Conservation (phyloP, 2,888 invertebrate species). For the Acrobeloides nanus region DNA sequence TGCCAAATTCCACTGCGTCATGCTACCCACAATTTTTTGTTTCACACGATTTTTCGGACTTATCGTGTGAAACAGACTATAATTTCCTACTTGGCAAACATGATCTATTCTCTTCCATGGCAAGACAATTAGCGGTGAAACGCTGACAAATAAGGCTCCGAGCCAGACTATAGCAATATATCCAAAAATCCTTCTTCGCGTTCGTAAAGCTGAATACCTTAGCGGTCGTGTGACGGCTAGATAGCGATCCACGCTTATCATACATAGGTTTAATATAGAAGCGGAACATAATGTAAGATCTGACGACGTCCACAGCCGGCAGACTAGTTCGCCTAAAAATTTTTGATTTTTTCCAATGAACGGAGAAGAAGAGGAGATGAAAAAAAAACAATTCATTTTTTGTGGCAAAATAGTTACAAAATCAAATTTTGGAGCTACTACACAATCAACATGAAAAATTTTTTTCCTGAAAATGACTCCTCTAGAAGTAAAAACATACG, state of each 20-base stretch:
- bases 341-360: too few species aligned
- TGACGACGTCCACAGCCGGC: conserved; percentile 59
- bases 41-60: too few species aligned
- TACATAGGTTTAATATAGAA: conserved; percentile 60
- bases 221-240: conserved; percentile 69
- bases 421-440: too few species aligned
- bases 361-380: too few species aligned
- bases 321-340: conserved; percentile 36
- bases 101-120: conserved; percentile 63
- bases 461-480: too few species aligned
- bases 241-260: conserved; percentile 60
- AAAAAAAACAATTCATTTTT: too few species aligned
- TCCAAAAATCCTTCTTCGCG: conserved; percentile 73
- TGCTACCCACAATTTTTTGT: too few species aligned
- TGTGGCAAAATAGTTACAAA: too few species aligned
- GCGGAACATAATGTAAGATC: conserved; percentile 61
- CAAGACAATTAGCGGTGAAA: conserved; percentile 79
- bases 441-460: too few species aligned
- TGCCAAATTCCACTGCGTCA: too few species aligned
- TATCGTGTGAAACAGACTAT: too few species aligned
- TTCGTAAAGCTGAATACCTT: conserved; percentile 79
- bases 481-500: too few species aligned
- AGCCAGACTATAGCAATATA: conserved; percentile 83
- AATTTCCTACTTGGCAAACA: conserved; percentile 24
- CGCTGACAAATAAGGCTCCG: conserved; percentile 81